Evolutionary conservation across 1,140 invertebrate species (phyloP).

Genomic region (Anastrepha ludens): DNA sequence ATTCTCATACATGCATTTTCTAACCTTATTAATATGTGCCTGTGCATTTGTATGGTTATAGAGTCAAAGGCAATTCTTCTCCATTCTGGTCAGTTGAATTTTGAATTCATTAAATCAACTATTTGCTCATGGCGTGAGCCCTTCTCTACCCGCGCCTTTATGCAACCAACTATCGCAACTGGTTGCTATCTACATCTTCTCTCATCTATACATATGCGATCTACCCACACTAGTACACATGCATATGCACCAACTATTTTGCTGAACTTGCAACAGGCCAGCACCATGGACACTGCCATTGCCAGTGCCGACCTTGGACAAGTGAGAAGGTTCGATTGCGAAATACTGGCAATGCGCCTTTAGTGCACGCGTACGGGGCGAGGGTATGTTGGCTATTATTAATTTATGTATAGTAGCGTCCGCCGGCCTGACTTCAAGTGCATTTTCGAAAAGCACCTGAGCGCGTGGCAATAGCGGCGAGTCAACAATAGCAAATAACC

Average conservation of each 20-base stretch:
- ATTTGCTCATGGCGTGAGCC: neutral
- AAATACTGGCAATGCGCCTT: neutral
- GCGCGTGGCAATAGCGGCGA: slow-evolving; percentile 21
- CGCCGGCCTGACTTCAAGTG: neutral
- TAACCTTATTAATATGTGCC: neutral
- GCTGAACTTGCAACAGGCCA: neutral
- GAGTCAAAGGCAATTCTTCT: neutral
- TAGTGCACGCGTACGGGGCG: neutral
- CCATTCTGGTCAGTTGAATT: neutral
- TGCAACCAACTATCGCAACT: neutral
- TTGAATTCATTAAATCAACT: neutral
- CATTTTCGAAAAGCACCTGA: neutral
- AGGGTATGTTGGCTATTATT: no score
- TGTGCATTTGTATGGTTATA: neutral
- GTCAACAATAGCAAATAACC: neutral
- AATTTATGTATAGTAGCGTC: neutral
- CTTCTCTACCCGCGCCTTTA: neutral
- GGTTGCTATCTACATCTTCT: neutral
- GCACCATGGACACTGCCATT: neutral
- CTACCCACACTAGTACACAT: neutral
- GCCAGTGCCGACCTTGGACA: neutral
- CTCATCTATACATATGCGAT: neutral
- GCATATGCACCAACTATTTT: neutral
- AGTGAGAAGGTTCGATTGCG: neutral
- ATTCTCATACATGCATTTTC: no score